Base-by-base conservation (phyloP, 1,140 invertebrate species). In the Heliconius hermathena region DNA sequence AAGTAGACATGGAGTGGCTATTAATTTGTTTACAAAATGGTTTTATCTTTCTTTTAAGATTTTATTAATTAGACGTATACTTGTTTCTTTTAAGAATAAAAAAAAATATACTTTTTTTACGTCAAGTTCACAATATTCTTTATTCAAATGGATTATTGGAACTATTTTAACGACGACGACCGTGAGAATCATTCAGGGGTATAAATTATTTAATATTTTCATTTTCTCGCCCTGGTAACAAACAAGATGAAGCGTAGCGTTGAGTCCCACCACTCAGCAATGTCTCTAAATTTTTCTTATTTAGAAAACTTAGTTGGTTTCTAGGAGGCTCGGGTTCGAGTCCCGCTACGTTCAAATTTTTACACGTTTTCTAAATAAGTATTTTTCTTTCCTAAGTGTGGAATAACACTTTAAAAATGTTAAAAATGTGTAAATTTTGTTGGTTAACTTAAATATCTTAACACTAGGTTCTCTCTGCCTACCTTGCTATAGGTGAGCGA, bases 21-120 rank as follows among this genome's bases (percentile, higher is more conserved):
- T n/a, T 57, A 57, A 57, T 57, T 57, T 57, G 54, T 57, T 57
- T 11, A 22, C 8, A 57, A 57, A 57, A 57, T 11, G 54, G n/a
- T 57, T 57, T 57, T 9, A 57, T 57, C n/a, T 57, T 57, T 22
- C 54, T n/a, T 22, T 57, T 6, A n/a, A 57, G 6, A 57, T 57
- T n/a, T n/a, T n/a, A n/a, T n/a, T 57, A 57, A 57, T 57, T 57
- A 57, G n/a, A 57, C n/a, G 18, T 54, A n/a, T n/a, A 57, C 54
- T 57, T n/a, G 54, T 57, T n/a, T 57, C 54, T 22, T 57, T 57
- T 22, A n/a, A 57, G 20, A 57, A 57, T 9, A 22, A 54, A 54
- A 2, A 57, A 11, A 6, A 22, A 41, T 16, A 33, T 6, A 33
- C 5, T 33, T 33, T 33, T 33, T 33, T 33, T 41, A 41, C 8